Evolutionary conservation across 2,888 invertebrate genomes (phyloP), one percentile per base, ranked within the genome.

Genomic region (Glaucopsyche alexis): DNA sequence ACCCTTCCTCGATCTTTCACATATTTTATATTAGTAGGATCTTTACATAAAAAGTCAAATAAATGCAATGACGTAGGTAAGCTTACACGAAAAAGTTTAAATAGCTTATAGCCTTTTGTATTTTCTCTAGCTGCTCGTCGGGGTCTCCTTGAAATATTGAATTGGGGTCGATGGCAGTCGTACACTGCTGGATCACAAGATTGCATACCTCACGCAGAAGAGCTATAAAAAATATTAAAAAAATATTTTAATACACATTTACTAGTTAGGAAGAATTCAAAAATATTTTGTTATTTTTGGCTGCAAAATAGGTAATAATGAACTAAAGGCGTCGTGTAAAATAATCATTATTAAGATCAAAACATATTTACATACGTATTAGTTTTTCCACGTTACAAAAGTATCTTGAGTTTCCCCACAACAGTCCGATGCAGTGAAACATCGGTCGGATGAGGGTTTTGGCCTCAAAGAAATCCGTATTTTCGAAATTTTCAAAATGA

Each of bases 61-160:
- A 49, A 14, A 8, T n/a, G 65, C 45, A 42, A 67, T 45, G 19
- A 42, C 9, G n/a, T 38, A 71, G n/a, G 9, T 49, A 74, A 84
- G 9, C 91, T 91, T 85, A 95, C 95, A 94, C 92, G 78, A 94
- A 95, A 80, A 92, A 89, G 50, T 94, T 90, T 16, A 95, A 82
- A 72, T 93, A 88, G 0, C 79, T 79, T 29, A 94, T 83, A 3
- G 93, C 94, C 47, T 89, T 89, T 16, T 84, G 87, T 3, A 96
- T 87, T 83, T 95, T 95, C 7, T 93, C 81, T 14, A 95, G 87
- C 66, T 95, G 95, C 79, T 97, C 97, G 77, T 96, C 96, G 0
- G 96, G 93, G 77, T 98, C 98, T 0, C 96, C 97, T 91, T 97
- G 97, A 86, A 98, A 98, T 77, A 98, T 94, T 1, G 96, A 95